phyloP scores from a whole-genome alignment of 2,888 invertebrate species.

The Ochropleura leucogaster region DNA sequence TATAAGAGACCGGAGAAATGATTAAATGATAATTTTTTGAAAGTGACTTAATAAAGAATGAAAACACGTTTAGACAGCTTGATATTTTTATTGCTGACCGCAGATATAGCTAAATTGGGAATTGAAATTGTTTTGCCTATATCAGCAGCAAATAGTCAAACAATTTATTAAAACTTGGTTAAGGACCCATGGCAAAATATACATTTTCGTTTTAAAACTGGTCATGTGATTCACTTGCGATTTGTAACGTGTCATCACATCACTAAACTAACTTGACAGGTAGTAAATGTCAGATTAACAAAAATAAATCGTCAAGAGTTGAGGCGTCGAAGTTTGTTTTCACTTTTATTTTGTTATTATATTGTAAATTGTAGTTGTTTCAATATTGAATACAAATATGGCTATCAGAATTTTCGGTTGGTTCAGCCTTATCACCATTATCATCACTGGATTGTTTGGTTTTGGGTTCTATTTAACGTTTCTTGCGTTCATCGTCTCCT shows the following conservation, averaged over 20 bases:
- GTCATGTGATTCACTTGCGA: not conserved
- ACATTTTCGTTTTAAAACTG: not conserved
- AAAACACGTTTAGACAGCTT: not conserved
- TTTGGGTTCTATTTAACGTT: slow-evolving; percentile 83
- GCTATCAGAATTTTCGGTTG: slow-evolving; percentile 78
- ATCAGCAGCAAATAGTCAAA: not conserved
- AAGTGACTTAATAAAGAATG: not conserved
- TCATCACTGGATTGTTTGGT: slow-evolving; percentile 84
- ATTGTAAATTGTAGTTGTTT: slow-evolving; percentile 66
- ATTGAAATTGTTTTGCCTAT: not conserved
- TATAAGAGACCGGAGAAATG: not conserved
- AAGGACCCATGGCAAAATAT: not conserved
- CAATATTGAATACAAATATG: slow-evolving; percentile 71
- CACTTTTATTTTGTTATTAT: slow-evolving; percentile 69
- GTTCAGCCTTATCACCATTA: slow-evolving; percentile 84
- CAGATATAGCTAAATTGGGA: not conserved
- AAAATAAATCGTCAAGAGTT: slow-evolving; percentile 65
- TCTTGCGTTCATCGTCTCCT: slow-evolving; percentile 82
- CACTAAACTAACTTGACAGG: slow-evolving; percentile 46
- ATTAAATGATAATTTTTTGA: not conserved
- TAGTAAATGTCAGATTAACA: slow-evolving; percentile 56
- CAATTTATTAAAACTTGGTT: not conserved
- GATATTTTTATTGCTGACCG: not conserved
- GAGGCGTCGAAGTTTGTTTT: slow-evolving; percentile 67
- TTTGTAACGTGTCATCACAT: not conserved